Conservation (phyloP, 2,888 invertebrate genomes). For the Phortica okadai region DNA sequence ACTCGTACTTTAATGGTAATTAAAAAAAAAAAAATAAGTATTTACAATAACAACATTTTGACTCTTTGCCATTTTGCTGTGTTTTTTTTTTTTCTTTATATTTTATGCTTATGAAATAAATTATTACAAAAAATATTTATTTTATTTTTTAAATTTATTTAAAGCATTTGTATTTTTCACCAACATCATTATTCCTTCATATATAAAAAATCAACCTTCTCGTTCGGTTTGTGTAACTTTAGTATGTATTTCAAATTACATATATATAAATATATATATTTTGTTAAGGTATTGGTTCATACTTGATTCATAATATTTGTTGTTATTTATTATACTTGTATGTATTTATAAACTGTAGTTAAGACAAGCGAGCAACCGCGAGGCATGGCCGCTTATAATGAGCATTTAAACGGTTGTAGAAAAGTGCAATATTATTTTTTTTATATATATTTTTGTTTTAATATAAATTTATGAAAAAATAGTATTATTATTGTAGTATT, state of each 20-base stretch:
- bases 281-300: not conserved
- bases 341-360: not conserved
- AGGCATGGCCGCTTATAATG: not conserved
- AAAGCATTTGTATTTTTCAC: conserved; percentile 39
- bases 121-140: conserved; percentile 26
- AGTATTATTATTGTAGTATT: not conserved
- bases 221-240: not conserved
- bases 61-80: not conserved
- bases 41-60: conserved; percentile 21
- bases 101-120: conserved; percentile 3
- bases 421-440: not conserved
- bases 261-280: not conserved
- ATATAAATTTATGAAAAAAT: not conserved
- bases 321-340: not conserved
- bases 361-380: not conserved
- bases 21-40: conserved; percentile 2
- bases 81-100: not conserved
- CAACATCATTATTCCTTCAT: conserved; percentile 19
- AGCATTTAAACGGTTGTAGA: not conserved
- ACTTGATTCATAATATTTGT: not conserved
- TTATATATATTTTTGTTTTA: not conserved
- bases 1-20: not conserved
- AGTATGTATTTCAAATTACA: not conserved
- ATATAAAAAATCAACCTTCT: not conserved
- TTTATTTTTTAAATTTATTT: conserved; percentile 30